These are phyloP conservation scores for Gallirallus australis DNA, from an alignment of 2,797 vertebrate genomes.

Conservation along the genomic window DNA sequence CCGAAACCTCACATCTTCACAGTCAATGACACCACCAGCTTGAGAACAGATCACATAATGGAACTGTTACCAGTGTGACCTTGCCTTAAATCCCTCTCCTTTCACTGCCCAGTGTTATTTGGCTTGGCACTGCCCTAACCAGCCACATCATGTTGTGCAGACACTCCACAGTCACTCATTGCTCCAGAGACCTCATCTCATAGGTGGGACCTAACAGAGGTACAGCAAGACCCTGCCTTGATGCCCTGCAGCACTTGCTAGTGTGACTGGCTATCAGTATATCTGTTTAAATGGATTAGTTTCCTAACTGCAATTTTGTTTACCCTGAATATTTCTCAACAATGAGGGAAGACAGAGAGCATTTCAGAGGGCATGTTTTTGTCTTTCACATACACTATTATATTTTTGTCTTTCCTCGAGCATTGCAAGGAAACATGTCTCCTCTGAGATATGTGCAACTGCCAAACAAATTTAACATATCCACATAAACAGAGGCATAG, in stretches of 20 bases:
- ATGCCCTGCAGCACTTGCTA: neutral
- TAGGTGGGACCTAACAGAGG: neutral
- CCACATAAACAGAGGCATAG: conserved; percentile 33
- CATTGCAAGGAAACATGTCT: conserved; percentile 1
- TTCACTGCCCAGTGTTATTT: fast-evolving
- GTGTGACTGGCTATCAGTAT: neutral
- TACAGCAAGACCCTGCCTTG: neutral
- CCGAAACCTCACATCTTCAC: neutral
- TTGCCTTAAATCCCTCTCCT: neutral
- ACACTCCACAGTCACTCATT: neutral
- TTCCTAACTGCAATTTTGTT: neutral
- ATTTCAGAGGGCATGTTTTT: neutral
- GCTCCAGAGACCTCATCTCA: neutral
- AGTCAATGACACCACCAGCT: neutral
- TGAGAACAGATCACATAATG: neutral
- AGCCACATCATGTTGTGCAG: neutral
- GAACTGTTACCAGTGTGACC: neutral
- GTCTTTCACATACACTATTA: neutral
- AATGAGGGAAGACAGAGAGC: neutral
- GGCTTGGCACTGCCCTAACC: neutral
- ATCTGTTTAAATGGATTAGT: neutral
- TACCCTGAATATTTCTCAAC: neutral
- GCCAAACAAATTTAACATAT: conserved; percentile 25
- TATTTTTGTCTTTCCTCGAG: conserved; percentile 51
- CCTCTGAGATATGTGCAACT: conserved; percentile 46